A percentile compares a stretch with the other conserved stretches of the same genome.
Evolutionary conservation across 2,888 invertebrate genomes (phyloP).

Genomic region (Euproctis similis): DNA sequence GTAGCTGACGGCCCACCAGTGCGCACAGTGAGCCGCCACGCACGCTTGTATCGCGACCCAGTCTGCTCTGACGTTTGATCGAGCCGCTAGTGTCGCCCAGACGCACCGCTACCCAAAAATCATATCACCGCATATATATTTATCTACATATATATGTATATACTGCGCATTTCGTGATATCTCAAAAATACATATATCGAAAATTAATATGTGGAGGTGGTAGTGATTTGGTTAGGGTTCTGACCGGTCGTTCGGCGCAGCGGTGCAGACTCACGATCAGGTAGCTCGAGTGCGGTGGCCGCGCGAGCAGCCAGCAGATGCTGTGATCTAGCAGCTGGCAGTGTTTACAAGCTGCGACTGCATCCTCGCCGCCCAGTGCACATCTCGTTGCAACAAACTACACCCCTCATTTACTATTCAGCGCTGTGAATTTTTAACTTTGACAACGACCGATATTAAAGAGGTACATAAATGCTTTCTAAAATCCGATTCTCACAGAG

Average conservation of each 20-base stretch:
- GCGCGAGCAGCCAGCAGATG: conserved; percentile 45
- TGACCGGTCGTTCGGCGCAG: conserved; percentile 13
- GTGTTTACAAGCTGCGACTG: conserved; percentile 66
- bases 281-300: conserved; percentile 22
- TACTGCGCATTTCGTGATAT: conserved; percentile 50
- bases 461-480: conserved; percentile 70
- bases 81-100: conserved; percentile 59
- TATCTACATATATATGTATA: too few species aligned
- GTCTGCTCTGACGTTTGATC: conserved; percentile 69
- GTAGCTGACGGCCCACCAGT: conserved; percentile 54
- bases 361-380: conserved; percentile 41
- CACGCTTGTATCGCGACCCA: conserved; percentile 68
- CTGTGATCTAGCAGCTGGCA: conserved; percentile 55
- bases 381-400: conserved; percentile 56
- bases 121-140: conserved; percentile 42
- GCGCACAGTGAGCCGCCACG: conserved; percentile 65
- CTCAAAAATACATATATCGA: too few species aligned
- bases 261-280: conserved; percentile 17
- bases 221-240: conserved; percentile 22
- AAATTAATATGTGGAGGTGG: conserved; percentile 23
- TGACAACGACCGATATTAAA: conserved; percentile 57
- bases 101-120: conserved; percentile 41
- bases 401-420: conserved; percentile 67
- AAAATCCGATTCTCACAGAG: conserved; percentile 54
- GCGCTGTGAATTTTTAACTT: conserved; percentile 69